phyloP scores from a whole-genome alignment of 1,140 invertebrate species.

The Eumeta japonica region DNA sequence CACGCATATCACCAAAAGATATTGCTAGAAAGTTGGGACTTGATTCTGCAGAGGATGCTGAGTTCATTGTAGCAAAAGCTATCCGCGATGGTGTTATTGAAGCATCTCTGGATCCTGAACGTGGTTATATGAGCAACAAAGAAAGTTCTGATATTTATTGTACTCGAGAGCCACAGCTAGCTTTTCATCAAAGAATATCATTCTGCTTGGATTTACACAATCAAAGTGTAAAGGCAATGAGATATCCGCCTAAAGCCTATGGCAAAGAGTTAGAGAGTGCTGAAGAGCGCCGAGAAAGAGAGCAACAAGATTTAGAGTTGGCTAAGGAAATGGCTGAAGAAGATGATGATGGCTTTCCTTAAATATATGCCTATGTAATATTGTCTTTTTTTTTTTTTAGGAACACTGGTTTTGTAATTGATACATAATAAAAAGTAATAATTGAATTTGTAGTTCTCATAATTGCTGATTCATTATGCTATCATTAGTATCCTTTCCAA shows the following conservation, averaged over 20 bases:
- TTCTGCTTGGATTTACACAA: conserved; percentile 98
- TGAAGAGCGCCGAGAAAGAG: conserved; percentile 91
- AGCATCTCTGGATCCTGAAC: conserved; percentile 92
- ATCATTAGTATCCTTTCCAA: no score
- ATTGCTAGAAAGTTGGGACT: conserved; percentile 92
- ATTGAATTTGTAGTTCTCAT: no score
- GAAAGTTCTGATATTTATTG: conserved; percentile 97
- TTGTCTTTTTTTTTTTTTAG: neutral
- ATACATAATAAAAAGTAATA: no score
- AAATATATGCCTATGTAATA: neutral
- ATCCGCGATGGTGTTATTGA: conserved; percentile 98
- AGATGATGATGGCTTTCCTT: conserved; percentile 88
- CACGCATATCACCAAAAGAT: conserved; percentile 90
- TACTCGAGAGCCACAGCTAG: conserved; percentile 92
- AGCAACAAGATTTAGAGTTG: conserved; percentile 95
- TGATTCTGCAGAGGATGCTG: conserved; percentile 95
- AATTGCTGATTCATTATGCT: no score
- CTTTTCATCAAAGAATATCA: conserved; percentile 96
- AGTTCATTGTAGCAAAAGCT: conserved; percentile 99
- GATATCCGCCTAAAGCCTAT: conserved; percentile 98
- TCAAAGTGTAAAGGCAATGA: conserved; percentile 97
- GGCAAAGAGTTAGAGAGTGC: conserved; percentile 97
- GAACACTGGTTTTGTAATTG: no score
- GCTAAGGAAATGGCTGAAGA: conserved; percentile 99
- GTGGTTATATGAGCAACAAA: conserved; percentile 95